A percentile compares a stretch with the other conserved stretches of the same genome.
phyloP scores from a whole-genome alignment of 2,113 vertebrate genomes.

The Salvelinus sp. region DNA sequence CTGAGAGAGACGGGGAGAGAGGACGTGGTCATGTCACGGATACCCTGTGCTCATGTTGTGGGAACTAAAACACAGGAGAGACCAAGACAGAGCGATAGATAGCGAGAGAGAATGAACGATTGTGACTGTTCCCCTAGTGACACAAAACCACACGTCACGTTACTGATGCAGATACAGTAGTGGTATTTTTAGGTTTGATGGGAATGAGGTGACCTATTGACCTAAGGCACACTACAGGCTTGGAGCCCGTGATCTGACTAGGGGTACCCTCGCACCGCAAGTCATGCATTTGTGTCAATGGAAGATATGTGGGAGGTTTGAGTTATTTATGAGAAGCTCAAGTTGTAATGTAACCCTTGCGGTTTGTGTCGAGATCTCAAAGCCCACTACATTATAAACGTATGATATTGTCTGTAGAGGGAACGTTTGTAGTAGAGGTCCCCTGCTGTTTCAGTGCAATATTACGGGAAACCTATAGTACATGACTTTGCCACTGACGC shows the following conservation, averaged over 20 bases:
- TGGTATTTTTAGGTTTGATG: background rate
- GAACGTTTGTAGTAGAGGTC: background rate
- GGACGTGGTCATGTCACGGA: background rate
- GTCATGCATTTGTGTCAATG: background rate
- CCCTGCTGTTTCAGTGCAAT: too few relatives aligned
- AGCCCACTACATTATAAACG: background rate
- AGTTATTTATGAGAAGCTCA: background rate
- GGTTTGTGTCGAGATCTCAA: background rate
- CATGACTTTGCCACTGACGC: background rate
- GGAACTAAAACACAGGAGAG: background rate
- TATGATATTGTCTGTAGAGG: background rate
- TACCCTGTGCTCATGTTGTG: background rate
- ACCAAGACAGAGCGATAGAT: background rate
- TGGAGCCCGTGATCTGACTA: background rate
- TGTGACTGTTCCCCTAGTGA: background rate
- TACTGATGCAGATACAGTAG: background rate
- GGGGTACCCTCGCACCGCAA: too few relatives aligned
- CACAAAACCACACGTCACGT: constrained; percentile 2
- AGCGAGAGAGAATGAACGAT: background rate
- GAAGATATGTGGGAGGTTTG: constrained; percentile 14
- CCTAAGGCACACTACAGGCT: background rate
- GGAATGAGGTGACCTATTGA: background rate
- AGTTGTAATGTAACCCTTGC: background rate
- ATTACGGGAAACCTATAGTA: background rate
- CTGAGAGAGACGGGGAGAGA: background rate